Evolutionary conservation across 2,113 vertebrate species (phyloP), one percentile per base, ranked within the genome.

Genomic region (Bubo scandiacus): DNA sequence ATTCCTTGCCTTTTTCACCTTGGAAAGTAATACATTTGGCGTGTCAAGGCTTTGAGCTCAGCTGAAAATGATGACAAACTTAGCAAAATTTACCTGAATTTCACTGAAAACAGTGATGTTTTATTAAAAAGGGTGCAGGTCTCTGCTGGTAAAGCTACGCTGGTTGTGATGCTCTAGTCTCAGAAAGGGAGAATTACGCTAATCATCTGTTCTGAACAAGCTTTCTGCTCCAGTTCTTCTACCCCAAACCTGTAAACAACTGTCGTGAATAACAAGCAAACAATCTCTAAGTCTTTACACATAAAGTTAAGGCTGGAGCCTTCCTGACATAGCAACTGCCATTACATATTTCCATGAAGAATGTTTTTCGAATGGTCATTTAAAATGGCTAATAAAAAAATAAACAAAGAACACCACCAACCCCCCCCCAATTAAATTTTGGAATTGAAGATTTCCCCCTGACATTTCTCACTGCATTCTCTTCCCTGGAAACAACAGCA

Each of bases 241-340:
- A 49, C 52, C 26, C 36, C 59, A 88, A 75, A 92, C 25, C 65
- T 63, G 65, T 74, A 57, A 22, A n/a, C 32, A 54, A 38, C 30
- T 15, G 62, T 15, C 7, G 25, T 29, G 66, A 95, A 92, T 15
- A 34, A 78, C 57, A 94, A 90, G 55, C 18, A 63, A 57, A 74
- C 45, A 45, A 26, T 89, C 30, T 67, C 66, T 12, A 83, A 77
- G 45, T 67, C 68, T 93, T 94, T 89, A 93, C 89, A 12, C 12
- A 45, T 25, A 85, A 67, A 71, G 74, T 81, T 36, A 68, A 75
- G 81, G 43, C 92, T 49, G 36, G 38, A 72, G 51, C 86, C 22
- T 75, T 70, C 30, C 21, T 52, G 67, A 81, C 32, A 32, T 30
- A 83, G 84, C 45, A 68, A 18, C 29, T 40, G 30, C 16, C 17